Percentiles rank a stretch among this genome's conserved stretches.
Evolutionary conservation across 2,113 vertebrate genomes (phyloP).

Genomic region (Leucoraja erinaceus): DNA sequence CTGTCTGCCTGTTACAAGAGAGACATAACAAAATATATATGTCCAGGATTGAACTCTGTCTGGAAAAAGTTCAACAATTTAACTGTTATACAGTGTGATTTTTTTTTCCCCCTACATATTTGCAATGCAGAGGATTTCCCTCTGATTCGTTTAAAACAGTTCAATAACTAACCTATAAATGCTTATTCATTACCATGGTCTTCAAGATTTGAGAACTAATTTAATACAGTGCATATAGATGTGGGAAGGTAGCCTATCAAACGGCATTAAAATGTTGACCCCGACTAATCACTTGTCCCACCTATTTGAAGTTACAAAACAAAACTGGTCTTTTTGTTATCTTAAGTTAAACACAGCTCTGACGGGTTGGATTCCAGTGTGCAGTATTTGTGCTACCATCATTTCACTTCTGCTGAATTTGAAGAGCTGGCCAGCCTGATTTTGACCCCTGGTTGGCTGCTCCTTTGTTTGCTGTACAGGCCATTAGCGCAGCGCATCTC

Average conservation of each 20-base stretch:
- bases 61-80: conserved; percentile 33
- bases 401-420: conserved; percentile 45
- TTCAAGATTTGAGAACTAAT: conserved; percentile 10
- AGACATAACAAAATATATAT: conserved; percentile 29
- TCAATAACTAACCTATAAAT: conserved; percentile 7
- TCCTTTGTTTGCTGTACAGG: conserved; percentile 44
- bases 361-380: not conserved
- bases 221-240: conserved; percentile 2
- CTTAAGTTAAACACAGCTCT: not conserved
- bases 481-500: conserved; percentile 46
- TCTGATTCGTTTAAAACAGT: not conserved
- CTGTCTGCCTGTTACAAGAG: conserved; percentile 32
- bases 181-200: not conserved
- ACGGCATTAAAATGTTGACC: conserved; percentile 11
- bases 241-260: not conserved
- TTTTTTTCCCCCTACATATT: not conserved
- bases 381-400: conserved; percentile 35
- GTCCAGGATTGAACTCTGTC: conserved; percentile 32
- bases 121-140: not conserved
- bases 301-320: not conserved
- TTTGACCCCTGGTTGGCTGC: conserved; percentile 40
- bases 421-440: conserved; percentile 47
- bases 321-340: not conserved
- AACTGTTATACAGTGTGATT: conserved; percentile 38
- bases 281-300: conserved; percentile 5